Conservation (phyloP, 53 echinoderm and acorn worm species). For the Henricia sp. region DNA sequence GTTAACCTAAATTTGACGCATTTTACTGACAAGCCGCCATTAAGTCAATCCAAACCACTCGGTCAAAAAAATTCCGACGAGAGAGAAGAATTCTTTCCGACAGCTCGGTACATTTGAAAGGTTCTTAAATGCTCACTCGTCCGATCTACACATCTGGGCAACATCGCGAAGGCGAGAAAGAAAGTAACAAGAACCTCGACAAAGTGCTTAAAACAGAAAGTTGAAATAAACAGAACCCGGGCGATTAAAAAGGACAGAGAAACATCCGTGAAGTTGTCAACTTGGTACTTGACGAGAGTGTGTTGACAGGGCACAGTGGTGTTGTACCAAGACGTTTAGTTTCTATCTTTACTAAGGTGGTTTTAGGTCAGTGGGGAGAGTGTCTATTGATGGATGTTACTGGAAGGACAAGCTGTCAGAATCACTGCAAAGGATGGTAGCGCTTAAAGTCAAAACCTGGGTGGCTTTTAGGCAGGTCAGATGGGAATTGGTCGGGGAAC, state of each 20-base stretch:
- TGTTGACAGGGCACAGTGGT: not conserved
- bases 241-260: conserved; percentile 60
- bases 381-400: conserved; percentile 34
- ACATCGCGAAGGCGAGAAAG: not conserved
- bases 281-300: not conserved
- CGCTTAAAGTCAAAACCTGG: conserved; percentile 36
- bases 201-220: conserved; percentile 26
- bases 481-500: too few species aligned
- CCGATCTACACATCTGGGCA: conserved; percentile 18
- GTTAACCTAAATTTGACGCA: too few species aligned
- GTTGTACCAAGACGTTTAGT: not conserved
- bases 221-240: conserved; percentile 49
- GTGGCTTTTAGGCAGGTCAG: not conserved
- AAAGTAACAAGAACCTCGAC: conserved; percentile 36
- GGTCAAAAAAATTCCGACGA: conserved; percentile 22
- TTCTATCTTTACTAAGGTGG: conserved; percentile 19
- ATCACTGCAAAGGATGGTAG: conserved; percentile 6
- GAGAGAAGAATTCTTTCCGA: not conserved
- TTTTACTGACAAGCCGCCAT: too few species aligned
- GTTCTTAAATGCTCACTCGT: conserved; percentile 29
- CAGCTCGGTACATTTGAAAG: not conserved
- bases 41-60: too few species aligned
- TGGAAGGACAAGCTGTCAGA: conserved; percentile 19
- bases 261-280: conserved; percentile 16
- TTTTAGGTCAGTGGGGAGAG: conserved; percentile 16